Evolutionary conservation across 2,113 vertebrate species (phyloP), one percentile per base, ranked within the genome.

Genomic region (Pelmatolapia mariae): DNA sequence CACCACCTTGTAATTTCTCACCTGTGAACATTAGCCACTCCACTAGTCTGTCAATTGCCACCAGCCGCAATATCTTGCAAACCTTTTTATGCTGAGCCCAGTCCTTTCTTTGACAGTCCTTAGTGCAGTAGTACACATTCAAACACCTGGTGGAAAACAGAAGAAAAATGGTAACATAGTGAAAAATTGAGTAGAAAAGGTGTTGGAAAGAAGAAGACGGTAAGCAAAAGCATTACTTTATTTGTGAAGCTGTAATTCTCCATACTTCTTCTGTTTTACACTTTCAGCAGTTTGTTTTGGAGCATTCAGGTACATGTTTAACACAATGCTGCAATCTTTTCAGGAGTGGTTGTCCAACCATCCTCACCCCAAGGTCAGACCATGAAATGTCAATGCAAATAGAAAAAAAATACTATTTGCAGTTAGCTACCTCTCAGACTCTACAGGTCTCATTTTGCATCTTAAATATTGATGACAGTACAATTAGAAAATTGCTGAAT

Each of bases 21-120:
- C 98, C 98, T 95, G 97, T 98, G 92, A 99, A 98, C 87, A 97
- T 2, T 7, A 98, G 97, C 98, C 98, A 99, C 94, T 99, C 98
- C 92, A 98, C 94, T 43, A 99, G 96, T 71, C 98, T 95, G 94
- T 99, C 98, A 3, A 98, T 95, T 50, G 98, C 98, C 56, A 97
- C 97, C 89, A 98, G 94, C 19, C 95, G 93, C 88, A 99, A 96
- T 63, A 93, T 97, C 95, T 96, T 97, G 95, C 98, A 99, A 90
- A 98, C 96, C 50, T 95, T 98, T 95, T 98, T 99, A 91, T 99
- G 98, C 78, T 92, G 82, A 0, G 98, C 96, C 98, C 98, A 99
- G 96, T 98, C 97, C 78, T 96, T 96, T 38, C 85, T 97, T 94
- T 99, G 98, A 90, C 98, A 99, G 0, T 93, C 97, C 43, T 95